These are phyloP conservation scores for Argynnis bischoffii DNA, from an alignment of 2,888 invertebrate genomes.

Conservation along the genomic window DNA sequence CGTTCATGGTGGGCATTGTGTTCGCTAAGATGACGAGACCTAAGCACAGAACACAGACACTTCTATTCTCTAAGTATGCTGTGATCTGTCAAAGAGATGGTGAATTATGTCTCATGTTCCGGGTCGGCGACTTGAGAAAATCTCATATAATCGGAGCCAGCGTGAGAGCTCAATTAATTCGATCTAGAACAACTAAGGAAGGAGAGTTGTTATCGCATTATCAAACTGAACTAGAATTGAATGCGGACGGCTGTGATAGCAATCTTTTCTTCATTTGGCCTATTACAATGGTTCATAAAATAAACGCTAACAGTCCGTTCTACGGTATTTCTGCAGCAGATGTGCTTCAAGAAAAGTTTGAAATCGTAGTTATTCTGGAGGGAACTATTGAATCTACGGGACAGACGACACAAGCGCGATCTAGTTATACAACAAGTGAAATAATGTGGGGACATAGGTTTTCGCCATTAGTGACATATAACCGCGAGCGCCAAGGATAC, in stretches of 20 bases:
- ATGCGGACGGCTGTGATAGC: conserved; percentile 90
- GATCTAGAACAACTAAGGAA: conserved; percentile 91
- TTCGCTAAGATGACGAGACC: conserved; percentile 96
- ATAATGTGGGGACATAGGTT: conserved; percentile 92
- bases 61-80: conserved; percentile 92
- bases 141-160: conserved; percentile 95
- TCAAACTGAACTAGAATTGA: conserved; percentile 87
- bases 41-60: conserved; percentile 94
- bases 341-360: conserved; percentile 90
- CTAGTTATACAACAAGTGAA: conserved; percentile 90
- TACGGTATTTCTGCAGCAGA: conserved; percentile 92
- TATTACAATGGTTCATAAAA: conserved; percentile 93
- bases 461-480: conserved; percentile 87
- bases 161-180: conserved; percentile 91
- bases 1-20: conserved; percentile 90
- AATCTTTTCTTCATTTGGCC: conserved; percentile 97
- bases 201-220: conserved; percentile 91
- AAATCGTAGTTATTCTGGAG: conserved; percentile 91
- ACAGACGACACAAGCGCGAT: conserved; percentile 87
- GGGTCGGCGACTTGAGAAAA: conserved; percentile 94
- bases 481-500: conserved; percentile 88
- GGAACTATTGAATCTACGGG: conserved; percentile 92
- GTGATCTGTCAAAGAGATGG: conserved; percentile 93
- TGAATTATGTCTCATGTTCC: conserved; percentile 91
- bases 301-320: conserved; percentile 91